phyloP scores from a whole-genome alignment of 2,797 vertebrate genomes.

The Morelia viridis region DNA sequence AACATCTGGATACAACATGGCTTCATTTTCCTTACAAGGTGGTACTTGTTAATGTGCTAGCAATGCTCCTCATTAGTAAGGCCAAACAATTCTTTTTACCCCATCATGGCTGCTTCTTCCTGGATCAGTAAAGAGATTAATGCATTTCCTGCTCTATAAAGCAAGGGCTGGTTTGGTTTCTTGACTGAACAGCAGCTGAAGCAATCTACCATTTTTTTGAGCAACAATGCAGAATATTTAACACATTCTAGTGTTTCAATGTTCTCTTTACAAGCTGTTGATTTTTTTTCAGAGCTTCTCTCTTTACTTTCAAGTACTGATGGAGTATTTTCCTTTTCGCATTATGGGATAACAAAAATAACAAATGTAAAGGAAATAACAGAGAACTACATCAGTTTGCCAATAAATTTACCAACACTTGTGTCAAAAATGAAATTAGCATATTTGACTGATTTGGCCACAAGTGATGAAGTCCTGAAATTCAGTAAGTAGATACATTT shows the following conservation, averaged over 20 bases:
- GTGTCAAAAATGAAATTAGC: constrained; percentile 58
- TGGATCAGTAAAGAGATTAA: constrained; percentile 69
- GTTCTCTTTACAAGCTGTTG: constrained; percentile 55
- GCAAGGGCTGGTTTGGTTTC: constrained; percentile 68
- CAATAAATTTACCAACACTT: constrained; percentile 64
- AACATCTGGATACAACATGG: constrained; percentile 77
- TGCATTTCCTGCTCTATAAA: constrained; percentile 69
- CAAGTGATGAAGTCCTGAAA: constrained; percentile 65
- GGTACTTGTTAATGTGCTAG: constrained; percentile 71
- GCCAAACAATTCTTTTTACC: constrained; percentile 65
- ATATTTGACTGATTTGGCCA: constrained; percentile 61
- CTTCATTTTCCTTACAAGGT: constrained; percentile 79
- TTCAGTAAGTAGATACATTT: constrained; percentile 56
- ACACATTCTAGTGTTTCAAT: constrained; percentile 66
- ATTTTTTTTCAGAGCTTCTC: constrained; percentile 60
- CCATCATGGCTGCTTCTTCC: constrained; percentile 74
- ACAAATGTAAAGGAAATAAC: constrained; percentile 56
- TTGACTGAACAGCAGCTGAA: constrained; percentile 65
- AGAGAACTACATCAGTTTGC: constrained; percentile 59
- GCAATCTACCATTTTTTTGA: constrained; percentile 63
- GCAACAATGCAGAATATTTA: constrained; percentile 69
- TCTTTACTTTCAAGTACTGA: constrained; percentile 56
- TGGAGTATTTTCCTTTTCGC: constrained; percentile 64
- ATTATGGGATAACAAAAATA: constrained; percentile 65
- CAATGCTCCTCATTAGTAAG: constrained; percentile 72